Conservation (phyloP, 2,888 invertebrate genomes). For the Plutella xylostella region DNA sequence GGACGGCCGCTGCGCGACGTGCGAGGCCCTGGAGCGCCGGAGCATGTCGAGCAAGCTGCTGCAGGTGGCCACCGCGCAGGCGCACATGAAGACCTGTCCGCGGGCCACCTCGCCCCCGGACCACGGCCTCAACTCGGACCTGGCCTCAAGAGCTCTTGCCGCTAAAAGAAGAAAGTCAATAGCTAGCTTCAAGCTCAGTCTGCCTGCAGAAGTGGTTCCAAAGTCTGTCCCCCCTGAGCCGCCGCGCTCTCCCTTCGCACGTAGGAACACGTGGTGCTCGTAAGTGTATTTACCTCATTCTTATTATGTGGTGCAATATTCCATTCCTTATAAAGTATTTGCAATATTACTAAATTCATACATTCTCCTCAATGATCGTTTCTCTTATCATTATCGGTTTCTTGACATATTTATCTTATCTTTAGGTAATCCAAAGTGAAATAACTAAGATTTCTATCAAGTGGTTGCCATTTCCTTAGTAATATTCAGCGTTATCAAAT, state of each 20-base stretch:
- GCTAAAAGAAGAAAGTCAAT: constrained; percentile 62
- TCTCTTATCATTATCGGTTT: background rate
- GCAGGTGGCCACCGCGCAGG: constrained; percentile 62
- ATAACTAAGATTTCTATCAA: too few species aligned
- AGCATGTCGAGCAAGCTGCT: constrained; percentile 55
- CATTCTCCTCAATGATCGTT: too few species aligned
- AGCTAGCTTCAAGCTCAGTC: constrained; percentile 50
- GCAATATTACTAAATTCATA: too few species aligned
- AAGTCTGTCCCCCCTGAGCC: constrained; percentile 37
- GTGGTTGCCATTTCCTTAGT: too few species aligned
- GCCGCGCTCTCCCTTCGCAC: constrained; percentile 40
- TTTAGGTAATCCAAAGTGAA: too few species aligned
- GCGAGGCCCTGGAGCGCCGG: constrained; percentile 59
- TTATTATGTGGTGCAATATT: background rate
- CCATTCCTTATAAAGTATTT: background rate
- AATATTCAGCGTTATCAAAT: too few species aligned
- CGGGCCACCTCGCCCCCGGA: constrained; percentile 42
- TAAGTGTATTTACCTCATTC: constrained; percentile 31
- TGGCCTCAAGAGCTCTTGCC: constrained; percentile 55
- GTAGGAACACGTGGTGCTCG: constrained; percentile 68
- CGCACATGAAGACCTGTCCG: constrained; percentile 57
- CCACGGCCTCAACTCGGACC: constrained; percentile 39
- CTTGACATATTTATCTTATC: too few species aligned
- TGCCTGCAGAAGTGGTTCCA: constrained; percentile 38
- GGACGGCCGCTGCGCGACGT: constrained; percentile 58